Percentiles rank a stretch among this genome's conserved stretches.
phyloP scores from a whole-genome alignment of 2,113 vertebrate species.

The rat (Rattus norvegicus) region DNA sequence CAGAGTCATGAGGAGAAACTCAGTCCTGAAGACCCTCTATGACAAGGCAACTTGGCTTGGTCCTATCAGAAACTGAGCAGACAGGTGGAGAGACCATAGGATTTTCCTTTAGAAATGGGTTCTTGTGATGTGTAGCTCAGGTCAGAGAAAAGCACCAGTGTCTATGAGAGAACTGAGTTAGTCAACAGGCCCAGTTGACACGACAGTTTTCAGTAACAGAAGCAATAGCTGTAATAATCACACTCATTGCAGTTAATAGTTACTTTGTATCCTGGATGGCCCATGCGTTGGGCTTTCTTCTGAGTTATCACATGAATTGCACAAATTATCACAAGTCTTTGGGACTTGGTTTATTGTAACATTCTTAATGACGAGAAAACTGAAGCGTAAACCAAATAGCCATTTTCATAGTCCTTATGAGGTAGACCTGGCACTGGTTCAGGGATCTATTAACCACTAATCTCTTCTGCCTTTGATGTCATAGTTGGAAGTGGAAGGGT shows the following conservation, averaged over 20 bases:
- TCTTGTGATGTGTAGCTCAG: not conserved
- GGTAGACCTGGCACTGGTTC: not conserved
- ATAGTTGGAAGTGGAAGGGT: not conserved
- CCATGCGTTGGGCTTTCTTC: not conserved
- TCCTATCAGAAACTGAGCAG: not conserved
- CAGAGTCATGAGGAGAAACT: not conserved
- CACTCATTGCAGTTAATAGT: not conserved
- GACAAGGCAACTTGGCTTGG: not conserved
- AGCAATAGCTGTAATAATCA: not conserved
- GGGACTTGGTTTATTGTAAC: not conserved
- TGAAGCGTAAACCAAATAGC: not conserved
- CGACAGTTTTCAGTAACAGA: not conserved
- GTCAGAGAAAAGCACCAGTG: not conserved
- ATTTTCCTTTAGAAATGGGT: constrained; percentile 12
- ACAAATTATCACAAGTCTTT: not conserved
- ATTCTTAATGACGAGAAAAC: not conserved
- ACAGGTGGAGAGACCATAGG: not conserved
- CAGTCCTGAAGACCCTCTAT: not conserved
- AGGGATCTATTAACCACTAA: not conserved
- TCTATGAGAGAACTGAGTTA: not conserved
- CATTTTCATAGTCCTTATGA: not conserved
- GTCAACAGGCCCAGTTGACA: not conserved
- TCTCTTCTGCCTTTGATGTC: not conserved
- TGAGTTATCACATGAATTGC: not conserved
- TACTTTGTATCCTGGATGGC: not conserved